A percentile compares a stretch with the other conserved stretches of the same genome.
Conservation (phyloP, 2,113 vertebrate species). For the Trematomus loennbergii region DNA sequence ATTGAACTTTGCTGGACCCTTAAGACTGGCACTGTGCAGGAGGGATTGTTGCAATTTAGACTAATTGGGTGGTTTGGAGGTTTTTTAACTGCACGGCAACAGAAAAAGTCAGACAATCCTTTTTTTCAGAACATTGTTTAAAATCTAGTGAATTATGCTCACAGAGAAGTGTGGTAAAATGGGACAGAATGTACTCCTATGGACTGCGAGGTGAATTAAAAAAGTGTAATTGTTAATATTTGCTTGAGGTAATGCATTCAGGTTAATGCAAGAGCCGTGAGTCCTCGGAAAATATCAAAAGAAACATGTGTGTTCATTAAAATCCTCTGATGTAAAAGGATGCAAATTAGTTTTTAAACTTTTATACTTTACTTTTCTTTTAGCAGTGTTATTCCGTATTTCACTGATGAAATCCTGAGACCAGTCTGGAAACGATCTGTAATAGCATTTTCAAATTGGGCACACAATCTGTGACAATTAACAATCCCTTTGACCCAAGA, state of each 20-base stretch:
- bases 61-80: slow-evolving; percentile 53
- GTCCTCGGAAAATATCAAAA: neutral
- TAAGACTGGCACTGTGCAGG: slow-evolving; percentile 19
- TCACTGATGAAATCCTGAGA: slow-evolving; percentile 15
- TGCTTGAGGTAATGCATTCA: slow-evolving; percentile 4
- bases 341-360: neutral
- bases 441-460: slow-evolving; percentile 52
- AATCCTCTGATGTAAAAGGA: slow-evolving; percentile 13
- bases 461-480: slow-evolving; percentile 70
- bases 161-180: slow-evolving; percentile 37
- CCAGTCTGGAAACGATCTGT: slow-evolving; percentile 21
- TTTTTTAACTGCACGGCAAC: neutral
- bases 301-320: slow-evolving; percentile 7
- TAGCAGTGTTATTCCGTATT: neutral
- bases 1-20: slow-evolving; percentile 36
- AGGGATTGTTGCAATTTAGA: slow-evolving; percentile 43
- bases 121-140: slow-evolving; percentile 49
- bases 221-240: slow-evolving; percentile 40
- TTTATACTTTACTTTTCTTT: neutral
- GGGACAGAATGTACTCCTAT: slow-evolving; percentile 22
- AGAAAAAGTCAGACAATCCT: slow-evolving; percentile 11
- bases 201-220: slow-evolving; percentile 8
- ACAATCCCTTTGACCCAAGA: slow-evolving; percentile 49
- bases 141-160: slow-evolving; percentile 54
- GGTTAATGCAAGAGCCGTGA: slow-evolving; percentile 23